Base-by-base conservation (phyloP, 2,113 vertebrate species). In the Embiotoca jacksoni region DNA sequence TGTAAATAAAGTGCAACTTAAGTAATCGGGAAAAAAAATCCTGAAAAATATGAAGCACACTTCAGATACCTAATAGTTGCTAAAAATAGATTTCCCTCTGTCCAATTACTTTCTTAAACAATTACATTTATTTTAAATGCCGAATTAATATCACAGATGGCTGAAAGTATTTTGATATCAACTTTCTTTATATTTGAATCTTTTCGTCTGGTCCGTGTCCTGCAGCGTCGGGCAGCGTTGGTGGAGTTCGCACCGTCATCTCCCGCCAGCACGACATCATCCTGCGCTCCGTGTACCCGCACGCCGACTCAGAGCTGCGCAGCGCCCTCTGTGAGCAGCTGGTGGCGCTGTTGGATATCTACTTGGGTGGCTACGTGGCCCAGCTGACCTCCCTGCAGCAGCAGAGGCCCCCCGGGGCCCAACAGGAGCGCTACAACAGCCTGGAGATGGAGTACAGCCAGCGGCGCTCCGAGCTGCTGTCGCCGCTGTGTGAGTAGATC, bases 361-460 rank as follows among this genome's bases (percentile, higher is more conserved):
- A 96, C 71, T 84, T 99, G 33, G 94, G 96, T 14, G 94, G 96
- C 5, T 99, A 96, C 0, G 96, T 98, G 56, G 91, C 94, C 6
- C 98, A 99, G 94, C 95, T 99, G 0, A 96, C 91, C 37, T 99
- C 97, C 0, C 89, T 99, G 79, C 95, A 96, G 72, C 93, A 85
- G 30, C 93, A 86, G 78, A 75, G 69, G 63, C 64, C 72, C n/a
- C 30, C 93, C 0, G 88, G 80, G 32, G 55, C 68, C 11, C 94
- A 95, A 3, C 96, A 96, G 75, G 97, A 98, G 65, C 95, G 97
- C 47, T 98, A 97, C 54, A 93, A 85, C 89, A 94, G 44, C 31
- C 80, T 99, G 85, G 97, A 99, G 78, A 92, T 96, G 88, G 98
- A 99, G 36, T 99, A 99, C 47, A 91, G 93, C 0, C 98, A 98